Conservation (phyloP, 2,888 invertebrate genomes). For the Lithosia quadra region DNA sequence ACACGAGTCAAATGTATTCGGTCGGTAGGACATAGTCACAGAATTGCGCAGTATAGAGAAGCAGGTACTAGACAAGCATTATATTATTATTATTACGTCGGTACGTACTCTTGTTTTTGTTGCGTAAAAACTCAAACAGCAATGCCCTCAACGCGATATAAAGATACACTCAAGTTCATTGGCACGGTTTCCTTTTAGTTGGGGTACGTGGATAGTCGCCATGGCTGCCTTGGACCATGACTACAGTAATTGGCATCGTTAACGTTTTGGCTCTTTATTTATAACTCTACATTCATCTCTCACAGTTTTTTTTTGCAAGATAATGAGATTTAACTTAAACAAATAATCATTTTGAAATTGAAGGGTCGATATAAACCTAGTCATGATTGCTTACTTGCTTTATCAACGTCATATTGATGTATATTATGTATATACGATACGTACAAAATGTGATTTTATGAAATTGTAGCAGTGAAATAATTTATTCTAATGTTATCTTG, state of each 20-base stretch:
- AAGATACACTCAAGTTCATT: constrained; percentile 79
- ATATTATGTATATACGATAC: neutral
- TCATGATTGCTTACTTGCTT: neutral
- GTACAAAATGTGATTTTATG: neutral
- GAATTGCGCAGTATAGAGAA: constrained; percentile 23
- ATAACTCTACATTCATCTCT: constrained; percentile 31
- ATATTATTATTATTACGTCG: constrained; percentile 36
- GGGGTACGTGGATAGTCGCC: constrained; percentile 62
- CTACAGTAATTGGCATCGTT: constrained; percentile 65
- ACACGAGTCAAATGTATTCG: constrained; percentile 49
- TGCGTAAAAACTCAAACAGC: constrained; percentile 66
- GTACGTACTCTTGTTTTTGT: constrained; percentile 51
- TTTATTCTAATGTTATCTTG: constrained; percentile 16
- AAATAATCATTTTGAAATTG: neutral
- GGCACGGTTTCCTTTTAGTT: constrained; percentile 72
- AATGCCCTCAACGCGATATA: constrained; percentile 64
- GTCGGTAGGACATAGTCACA: constrained; percentile 45
- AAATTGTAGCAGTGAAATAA: constrained; percentile 3
- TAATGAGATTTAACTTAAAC: neutral
- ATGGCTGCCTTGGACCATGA: constrained; percentile 70
- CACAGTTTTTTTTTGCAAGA: constrained; percentile 13
- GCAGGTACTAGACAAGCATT: constrained; percentile 33
- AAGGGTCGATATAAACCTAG: neutral
- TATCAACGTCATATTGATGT: neutral
- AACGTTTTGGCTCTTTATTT: constrained; percentile 50